Evolutionary conservation across 2,113 vertebrate genomes (phyloP), one percentile per base, ranked within the genome.

Genomic region (Oryzias melastigma): DNA sequence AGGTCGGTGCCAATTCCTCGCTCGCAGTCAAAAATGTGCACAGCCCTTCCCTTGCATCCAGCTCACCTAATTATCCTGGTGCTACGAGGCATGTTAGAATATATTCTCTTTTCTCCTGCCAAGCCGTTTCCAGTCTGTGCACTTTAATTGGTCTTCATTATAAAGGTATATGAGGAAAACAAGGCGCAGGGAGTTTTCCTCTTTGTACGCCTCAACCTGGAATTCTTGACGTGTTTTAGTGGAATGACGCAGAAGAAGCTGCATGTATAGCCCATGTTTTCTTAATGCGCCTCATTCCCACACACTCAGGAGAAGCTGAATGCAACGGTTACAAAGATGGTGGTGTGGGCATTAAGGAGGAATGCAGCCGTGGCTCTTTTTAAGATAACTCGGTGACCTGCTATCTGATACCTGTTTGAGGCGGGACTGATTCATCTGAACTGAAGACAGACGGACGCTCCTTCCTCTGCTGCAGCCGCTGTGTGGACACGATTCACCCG

Each of bases 131-230:
- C 76, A 73, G 73, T 62, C 68, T 61, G 76, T 75, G 62, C 76
- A 75, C 79, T 85, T 81, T 88, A 90, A 90, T 91, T 91, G 88
- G 83, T 81, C 85, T 86, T 90, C 86, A 90, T 91, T 88, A 87
- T 80, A 72, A 81, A 78, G 58, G 55, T 75, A 75, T 72, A 62
- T 29, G 51, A 40, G 51, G 35, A 61, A 77, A 83, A 77, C 67
- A 75, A 75, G 41, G 15, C 14, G 7, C 51, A 65, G 74, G 67
- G 75, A 74, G 65, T 62, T 58, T 58, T 25, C 53, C 57, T 76
- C 46, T 70, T 66, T 78, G 62, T 49, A 40, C 45, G 50, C 65
- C 35, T 17, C 54, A 20, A 5, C 52, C 69, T 62, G 62, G 22
- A 69, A 52, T 50, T 55, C 45, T 69, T 61, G 43, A 78, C 77